Base-by-base conservation (phyloP, 2,888 invertebrate species). In the Orchesella flavescens region DNA sequence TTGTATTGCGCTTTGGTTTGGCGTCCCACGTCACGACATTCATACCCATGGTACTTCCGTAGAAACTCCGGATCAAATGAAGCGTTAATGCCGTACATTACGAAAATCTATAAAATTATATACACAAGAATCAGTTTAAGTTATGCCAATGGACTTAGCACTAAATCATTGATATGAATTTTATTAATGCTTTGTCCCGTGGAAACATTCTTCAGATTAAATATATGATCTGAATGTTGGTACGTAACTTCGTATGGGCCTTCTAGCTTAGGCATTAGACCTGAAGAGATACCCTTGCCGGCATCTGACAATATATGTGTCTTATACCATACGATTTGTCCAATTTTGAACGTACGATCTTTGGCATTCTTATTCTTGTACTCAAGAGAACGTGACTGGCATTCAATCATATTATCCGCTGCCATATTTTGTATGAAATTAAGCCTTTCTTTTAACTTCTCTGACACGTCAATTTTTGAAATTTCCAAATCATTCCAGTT, bases 141-240 rank as follows among this genome's bases (percentile, higher is more conserved):
- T n/a, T n/a, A n/a, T n/a, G n/a, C n/a, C n/a, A n/a, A n/a, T n/a
- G n/a, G n/a, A n/a, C n/a, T n/a, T n/a, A n/a, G n/a, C n/a, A n/a
- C n/a, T n/a, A n/a, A n/a, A n/a, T n/a, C 79, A 57, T 85, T 85
- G 24, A 78, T 73, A 72, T 85, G 83, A 55, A 79, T 71, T 24
- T 74, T 72, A 21, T 24, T 43, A 1, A 66, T 49, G 13, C 17
- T n/a, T 61, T 72, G 65, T 1, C 19, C 34, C 15, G 57, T 68
- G 12, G 77, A 44, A 9, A 13, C 7, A 44, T 59, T 13, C 15
- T 63, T 34, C n/a, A 85, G 15, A 15, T 77, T 43, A 21, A 66
- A 82, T 10, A 79, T 19, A 49, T 77, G 66, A 7, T 57, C 57
- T 12, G 83, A 43, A 15, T 73, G 43, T 21, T 65, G 63, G 13